Evolutionary conservation across 2,888 invertebrate species (phyloP).

Genomic region (Subacronicta megacephala): DNA sequence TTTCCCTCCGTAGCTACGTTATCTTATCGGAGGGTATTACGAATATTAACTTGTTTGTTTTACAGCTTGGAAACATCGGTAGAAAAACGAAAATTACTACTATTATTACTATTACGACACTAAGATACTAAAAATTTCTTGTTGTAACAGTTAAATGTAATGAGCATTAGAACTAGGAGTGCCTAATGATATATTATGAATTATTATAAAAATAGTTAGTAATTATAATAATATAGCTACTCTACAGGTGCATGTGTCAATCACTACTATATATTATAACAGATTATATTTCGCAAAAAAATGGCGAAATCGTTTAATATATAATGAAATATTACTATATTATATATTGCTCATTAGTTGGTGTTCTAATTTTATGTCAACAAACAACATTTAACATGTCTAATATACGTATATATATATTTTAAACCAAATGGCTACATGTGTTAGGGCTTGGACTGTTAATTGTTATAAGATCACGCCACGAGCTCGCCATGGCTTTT

Average conservation of each 20-base stretch:
- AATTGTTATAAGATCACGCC: too few relatives aligned
- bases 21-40: slow-evolving; percentile 18
- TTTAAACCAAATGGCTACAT: too few relatives aligned
- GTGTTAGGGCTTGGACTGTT: too few relatives aligned
- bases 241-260: too few relatives aligned
- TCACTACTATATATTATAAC: neutral
- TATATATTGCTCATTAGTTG: slow-evolving; percentile 8
- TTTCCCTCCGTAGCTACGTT: slow-evolving; percentile 10
- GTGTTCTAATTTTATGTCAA: neutral
- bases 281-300: neutral
- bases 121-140: neutral
- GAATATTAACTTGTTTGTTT: neutral
- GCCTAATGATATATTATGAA: too few relatives aligned
- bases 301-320: neutral
- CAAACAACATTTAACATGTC: too few relatives aligned
- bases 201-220: too few relatives aligned
- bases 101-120: neutral
- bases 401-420: too few relatives aligned
- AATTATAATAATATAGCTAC: too few relatives aligned
- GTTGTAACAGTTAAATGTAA: neutral
- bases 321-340: neutral
- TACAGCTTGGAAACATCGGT: too few relatives aligned
- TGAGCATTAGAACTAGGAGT: neutral
- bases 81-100: neutral
- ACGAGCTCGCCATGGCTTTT: too few relatives aligned